A percentile compares a stretch with the other conserved stretches of the same genome.
These are phyloP conservation scores for Halcyon leucocephala DNA, from an alignment of 2,797 vertebrate species.

Conservation along the genomic window DNA sequence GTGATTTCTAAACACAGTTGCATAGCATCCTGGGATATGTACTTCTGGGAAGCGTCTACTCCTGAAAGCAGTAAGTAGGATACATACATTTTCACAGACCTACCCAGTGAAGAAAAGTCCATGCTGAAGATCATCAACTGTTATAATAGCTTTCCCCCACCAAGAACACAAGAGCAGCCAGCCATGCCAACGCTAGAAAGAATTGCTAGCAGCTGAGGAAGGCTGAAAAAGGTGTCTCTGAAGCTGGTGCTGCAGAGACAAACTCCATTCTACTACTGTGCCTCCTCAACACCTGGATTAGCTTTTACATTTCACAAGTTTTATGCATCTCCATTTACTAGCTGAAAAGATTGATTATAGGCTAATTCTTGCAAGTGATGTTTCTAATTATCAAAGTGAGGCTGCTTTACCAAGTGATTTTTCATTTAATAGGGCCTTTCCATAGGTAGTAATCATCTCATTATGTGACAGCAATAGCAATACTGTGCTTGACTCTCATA, in stretches of 20 bases:
- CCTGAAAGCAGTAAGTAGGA: background rate
- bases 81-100: background rate
- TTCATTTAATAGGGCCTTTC: conserved; percentile 54
- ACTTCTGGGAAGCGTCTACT: background rate
- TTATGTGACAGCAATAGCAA: conserved; percentile 38
- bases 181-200: background rate
- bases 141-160: background rate
- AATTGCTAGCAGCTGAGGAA: background rate
- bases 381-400: conserved; percentile 39
- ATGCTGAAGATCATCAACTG: background rate
- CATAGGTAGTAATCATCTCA: conserved; percentile 58
- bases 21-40: background rate
- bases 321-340: background rate
- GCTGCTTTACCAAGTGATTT: conserved; percentile 48
- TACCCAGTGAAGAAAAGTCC: no score
- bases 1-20: background rate
- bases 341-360: conserved; percentile 41
- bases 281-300: background rate
- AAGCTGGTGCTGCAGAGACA: background rate
- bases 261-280: background rate
- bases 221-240: background rate
- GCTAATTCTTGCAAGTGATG: conserved; percentile 33
- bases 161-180: background rate
- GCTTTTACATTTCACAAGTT: background rate
- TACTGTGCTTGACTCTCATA: background rate